phyloP scores from a whole-genome alignment of 2,888 invertebrate species.

The Opisthograptis luteolata region DNA sequence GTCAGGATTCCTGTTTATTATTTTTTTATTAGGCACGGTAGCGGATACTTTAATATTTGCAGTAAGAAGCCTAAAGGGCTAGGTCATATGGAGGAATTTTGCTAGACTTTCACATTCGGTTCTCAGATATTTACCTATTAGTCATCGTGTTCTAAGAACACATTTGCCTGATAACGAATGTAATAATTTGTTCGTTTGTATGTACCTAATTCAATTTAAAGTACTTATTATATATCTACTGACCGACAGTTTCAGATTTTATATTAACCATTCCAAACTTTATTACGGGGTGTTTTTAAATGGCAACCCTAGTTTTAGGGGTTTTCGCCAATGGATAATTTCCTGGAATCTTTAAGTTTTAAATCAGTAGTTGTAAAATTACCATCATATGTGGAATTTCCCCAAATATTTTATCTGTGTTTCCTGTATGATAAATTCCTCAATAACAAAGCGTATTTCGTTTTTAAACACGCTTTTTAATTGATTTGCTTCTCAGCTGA shows the following conservation, averaged over 20 bases:
- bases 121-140: constrained; percentile 27
- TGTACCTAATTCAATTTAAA: no score
- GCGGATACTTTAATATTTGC: constrained; percentile 31
- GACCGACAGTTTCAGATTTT: not conserved
- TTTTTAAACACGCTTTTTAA: not conserved
- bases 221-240: not conserved
- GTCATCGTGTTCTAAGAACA: constrained; percentile 36
- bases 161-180: constrained; percentile 15
- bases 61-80: constrained; percentile 14
- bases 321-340: not conserved
- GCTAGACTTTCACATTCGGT: constrained; percentile 33
- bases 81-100: constrained; percentile 16
- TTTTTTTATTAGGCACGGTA: constrained; percentile 44
- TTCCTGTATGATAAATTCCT: not conserved
- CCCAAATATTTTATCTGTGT: not conserved
- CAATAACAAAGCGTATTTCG: not conserved
- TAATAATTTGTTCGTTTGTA: no score
- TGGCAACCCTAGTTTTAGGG: not conserved
- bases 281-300: not conserved
- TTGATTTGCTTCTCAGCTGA: not conserved
- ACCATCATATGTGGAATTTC: no score
- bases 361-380: no score
- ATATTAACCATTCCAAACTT: not conserved
- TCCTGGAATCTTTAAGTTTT: not conserved
- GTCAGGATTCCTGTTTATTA: constrained; percentile 50